Conservation (phyloP, 2,888 invertebrate genomes). For the Drosophila villosipedis region DNA sequence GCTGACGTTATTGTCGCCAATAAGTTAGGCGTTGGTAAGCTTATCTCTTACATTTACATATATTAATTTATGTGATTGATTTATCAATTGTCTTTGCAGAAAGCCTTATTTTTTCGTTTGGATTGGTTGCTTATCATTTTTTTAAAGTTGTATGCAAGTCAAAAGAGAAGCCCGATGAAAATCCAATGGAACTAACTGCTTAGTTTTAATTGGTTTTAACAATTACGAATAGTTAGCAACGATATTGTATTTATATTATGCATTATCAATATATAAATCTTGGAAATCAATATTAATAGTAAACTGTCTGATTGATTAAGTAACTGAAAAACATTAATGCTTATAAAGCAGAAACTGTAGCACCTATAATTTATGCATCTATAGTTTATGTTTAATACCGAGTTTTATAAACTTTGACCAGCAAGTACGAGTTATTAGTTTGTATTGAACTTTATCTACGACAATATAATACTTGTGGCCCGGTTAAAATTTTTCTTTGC, state of each 20-base stretch:
- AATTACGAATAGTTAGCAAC: background rate
- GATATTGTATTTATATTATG: background rate
- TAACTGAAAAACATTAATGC: background rate
- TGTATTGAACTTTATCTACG: too few relatives aligned
- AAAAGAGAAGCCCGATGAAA: background rate
- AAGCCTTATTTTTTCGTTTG: conserved; percentile 9
- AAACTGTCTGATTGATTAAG: background rate
- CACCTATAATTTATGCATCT: too few relatives aligned
- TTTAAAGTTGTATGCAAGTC: background rate
- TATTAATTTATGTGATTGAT: background rate
- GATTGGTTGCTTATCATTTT: conserved; percentile 13
- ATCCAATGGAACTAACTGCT: conserved; percentile 2
- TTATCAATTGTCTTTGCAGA: conserved; percentile 9
- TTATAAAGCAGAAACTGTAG: too few relatives aligned
- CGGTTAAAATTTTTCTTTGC: too few relatives aligned
- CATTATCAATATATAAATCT: background rate
- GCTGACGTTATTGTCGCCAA: background rate
- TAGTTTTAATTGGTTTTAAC: background rate
- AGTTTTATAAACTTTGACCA: background rate
- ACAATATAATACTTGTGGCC: too few relatives aligned
- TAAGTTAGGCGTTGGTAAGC: conserved; percentile 23
- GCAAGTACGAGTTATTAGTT: background rate
- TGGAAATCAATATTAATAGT: background rate
- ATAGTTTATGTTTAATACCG: too few relatives aligned
- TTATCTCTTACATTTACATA: background rate